Evolutionary conservation across 2,113 vertebrate genomes (phyloP), one percentile per base, ranked within the genome.

Genomic region (Machaerirhynchus nigripectus): DNA sequence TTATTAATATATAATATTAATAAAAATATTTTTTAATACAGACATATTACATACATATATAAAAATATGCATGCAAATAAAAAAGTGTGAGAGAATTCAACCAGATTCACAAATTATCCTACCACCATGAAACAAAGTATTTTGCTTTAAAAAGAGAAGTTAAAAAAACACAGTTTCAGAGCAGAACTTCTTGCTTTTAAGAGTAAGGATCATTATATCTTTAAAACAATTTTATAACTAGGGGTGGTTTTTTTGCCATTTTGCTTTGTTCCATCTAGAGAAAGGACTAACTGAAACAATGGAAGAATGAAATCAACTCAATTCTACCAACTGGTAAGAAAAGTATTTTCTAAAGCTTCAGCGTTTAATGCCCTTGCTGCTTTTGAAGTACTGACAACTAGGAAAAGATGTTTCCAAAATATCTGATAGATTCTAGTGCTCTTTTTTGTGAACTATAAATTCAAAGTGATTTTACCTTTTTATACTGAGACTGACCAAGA

Each of bases 401-500:
- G 18, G 52, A 87, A 68, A 30, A 40, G 73, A 30, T 13, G 47
- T 65, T 92, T 92, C 78, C 31, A 64, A 22, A 56, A 68, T 0
- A 0, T 24, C 13, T n/a, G 8, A 55, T 15, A 64, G 61, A 33
- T 46, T 79, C 65, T 37, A 78, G 24, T 20, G 14, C 13, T 65
- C 49, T 78, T 47, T 75, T 81, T 63, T 27, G 23, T 47, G 31
- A 79, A n/a, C 14, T 52, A 37, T 16, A 37, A 70, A 69, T 75
- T 56, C 21, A 35, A 86, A 95, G 21, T 49, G 6, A 39, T 80
- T 89, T 96, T 98, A 99, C 99, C 99, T 99, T 99, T 95, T 98
- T 99, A 88, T 97, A 97, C 31, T 98, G 98, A 78, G 97, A 96
- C 23, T 98, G 98, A 90, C 98, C 99, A 81, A 99, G 98, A 90